phyloP scores from a whole-genome alignment of 2,113 vertebrate genomes.

The Hippoglossus stenolepis region DNA sequence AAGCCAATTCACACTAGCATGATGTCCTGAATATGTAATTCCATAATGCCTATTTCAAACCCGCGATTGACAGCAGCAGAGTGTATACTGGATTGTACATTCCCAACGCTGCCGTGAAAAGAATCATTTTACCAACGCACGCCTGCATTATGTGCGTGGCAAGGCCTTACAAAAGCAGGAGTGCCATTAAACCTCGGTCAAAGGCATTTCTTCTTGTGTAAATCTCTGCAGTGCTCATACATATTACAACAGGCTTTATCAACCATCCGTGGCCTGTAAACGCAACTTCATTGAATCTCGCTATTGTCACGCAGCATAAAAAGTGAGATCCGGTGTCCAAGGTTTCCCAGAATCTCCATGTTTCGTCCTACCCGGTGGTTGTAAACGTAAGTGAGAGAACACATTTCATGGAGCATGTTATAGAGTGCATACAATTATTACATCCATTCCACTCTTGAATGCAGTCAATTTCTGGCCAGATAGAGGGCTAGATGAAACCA shows the following conservation, averaged over 20 bases:
- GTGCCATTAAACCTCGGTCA: slow-evolving; percentile 26
- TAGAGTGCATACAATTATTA: slow-evolving; percentile 79
- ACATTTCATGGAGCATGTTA: slow-evolving; percentile 71
- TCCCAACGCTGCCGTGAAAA: slow-evolving; percentile 23
- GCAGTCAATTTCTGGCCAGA: slow-evolving; percentile 70
- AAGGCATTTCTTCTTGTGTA: slow-evolving; percentile 31
- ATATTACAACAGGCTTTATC: slow-evolving; percentile 31
- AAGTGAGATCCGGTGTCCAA: slow-evolving; percentile 33
- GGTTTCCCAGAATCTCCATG: slow-evolving; percentile 33
- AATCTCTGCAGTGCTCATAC: slow-evolving; percentile 30
- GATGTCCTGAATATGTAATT: slow-evolving; percentile 17
- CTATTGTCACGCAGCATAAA: slow-evolving; percentile 21
- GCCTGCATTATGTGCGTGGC: slow-evolving; percentile 1
- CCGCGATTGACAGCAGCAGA: slow-evolving; percentile 17
- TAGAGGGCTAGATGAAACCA: slow-evolving; percentile 76
- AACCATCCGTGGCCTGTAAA: slow-evolving; percentile 24
- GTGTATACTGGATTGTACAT: not conserved
- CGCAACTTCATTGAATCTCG: slow-evolving; percentile 31
- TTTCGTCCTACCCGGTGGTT: slow-evolving; percentile 19
- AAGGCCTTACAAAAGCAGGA: slow-evolving; percentile 15
- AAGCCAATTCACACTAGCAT: slow-evolving; percentile 34
- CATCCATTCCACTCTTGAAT: slow-evolving; percentile 76
- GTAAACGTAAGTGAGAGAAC: slow-evolving; percentile 39
- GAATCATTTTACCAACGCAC: slow-evolving; percentile 41
- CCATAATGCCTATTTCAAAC: slow-evolving; percentile 9